A percentile compares a stretch with the other conserved stretches of the same genome.
Conservation (phyloP, 2,797 vertebrate genomes). For the Pelobates cultripes region DNA sequence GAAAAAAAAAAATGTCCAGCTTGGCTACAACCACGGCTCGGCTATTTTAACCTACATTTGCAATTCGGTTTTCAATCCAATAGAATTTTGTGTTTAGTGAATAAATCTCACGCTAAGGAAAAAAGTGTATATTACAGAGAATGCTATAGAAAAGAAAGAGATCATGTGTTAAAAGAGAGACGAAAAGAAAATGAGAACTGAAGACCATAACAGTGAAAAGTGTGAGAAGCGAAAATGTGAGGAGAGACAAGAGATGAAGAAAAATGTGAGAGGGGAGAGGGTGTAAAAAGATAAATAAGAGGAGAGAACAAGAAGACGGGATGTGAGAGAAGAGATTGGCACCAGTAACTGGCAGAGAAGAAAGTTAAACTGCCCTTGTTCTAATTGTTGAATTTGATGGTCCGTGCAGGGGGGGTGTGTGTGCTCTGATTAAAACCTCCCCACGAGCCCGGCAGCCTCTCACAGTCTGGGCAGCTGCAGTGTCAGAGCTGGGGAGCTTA, state of each 20-base stretch:
- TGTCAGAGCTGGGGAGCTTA: slow-evolving; percentile 84
- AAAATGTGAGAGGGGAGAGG: not conserved
- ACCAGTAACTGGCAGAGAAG: slow-evolving; percentile 60
- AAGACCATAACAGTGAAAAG: not conserved
- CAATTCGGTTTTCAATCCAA: too few species aligned
- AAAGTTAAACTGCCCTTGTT: slow-evolving; percentile 80
- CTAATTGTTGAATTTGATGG: slow-evolving; percentile 76
- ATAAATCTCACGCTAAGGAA: not conserved
- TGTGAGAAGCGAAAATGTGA: not conserved
- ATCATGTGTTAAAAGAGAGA: not conserved
- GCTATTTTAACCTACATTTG: too few species aligned
- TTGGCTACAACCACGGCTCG: too few species aligned
- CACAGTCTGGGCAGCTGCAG: slow-evolving; percentile 78
- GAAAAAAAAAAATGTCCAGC: too few species aligned
- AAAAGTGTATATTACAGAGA: not conserved
- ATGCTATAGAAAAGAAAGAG: not conserved
- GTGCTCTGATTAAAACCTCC: slow-evolving; percentile 79
- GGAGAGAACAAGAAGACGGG: not conserved
- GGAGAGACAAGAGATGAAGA: not conserved
- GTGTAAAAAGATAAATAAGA: not conserved
- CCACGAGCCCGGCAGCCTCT: slow-evolving; percentile 77
- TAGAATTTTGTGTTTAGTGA: too few species aligned
- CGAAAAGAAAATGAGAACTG: not conserved
- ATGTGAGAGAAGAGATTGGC: slow-evolving; percentile 44
- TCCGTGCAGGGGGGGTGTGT: slow-evolving; percentile 71